A percentile compares a stretch with the other conserved stretches of the same genome.
phyloP scores from a whole-genome alignment of 92 coral and sea anemone species.

The Epizoanthus ramosus region DNA sequence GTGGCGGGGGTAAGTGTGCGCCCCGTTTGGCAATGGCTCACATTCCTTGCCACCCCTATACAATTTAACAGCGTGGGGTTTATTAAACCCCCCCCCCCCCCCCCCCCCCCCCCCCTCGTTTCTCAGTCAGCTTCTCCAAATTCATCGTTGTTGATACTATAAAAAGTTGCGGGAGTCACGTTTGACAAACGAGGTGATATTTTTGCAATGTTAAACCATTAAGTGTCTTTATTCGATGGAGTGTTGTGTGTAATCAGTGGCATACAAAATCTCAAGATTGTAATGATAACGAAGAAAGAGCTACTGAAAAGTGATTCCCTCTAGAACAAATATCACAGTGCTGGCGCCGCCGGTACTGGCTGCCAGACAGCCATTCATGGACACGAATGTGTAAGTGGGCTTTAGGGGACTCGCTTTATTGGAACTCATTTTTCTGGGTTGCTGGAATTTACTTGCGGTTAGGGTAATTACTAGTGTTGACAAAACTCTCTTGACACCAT shows the following conservation, averaged over 20 bases:
- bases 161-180: not conserved
- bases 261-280: constrained; percentile 24
- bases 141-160: not conserved
- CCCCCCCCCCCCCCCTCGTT: no score
- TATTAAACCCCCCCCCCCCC: no score
- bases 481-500: not conserved
- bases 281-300: constrained; percentile 27
- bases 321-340: not conserved
- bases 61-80: no score
- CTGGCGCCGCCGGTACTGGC: constrained; percentile 13
- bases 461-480: constrained; percentile 10
- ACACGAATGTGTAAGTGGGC: not conserved
- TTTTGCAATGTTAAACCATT: constrained; percentile 30
- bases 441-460: constrained; percentile 10
- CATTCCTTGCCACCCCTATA: no score
- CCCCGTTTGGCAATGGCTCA: no score
- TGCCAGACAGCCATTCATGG: constrained; percentile 23
- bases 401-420: constrained; percentile 8
- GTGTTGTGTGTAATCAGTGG: constrained; percentile 8
- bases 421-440: not conserved
- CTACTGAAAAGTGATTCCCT: constrained; percentile 8
- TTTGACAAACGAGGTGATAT: not conserved
- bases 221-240: constrained; percentile 19
- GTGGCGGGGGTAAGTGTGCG: no score
- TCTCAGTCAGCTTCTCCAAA: not conserved